These are phyloP conservation scores for Ostrea denselamellosa DNA, from an alignment of 1,140 invertebrate species.

Conservation along the genomic window DNA sequence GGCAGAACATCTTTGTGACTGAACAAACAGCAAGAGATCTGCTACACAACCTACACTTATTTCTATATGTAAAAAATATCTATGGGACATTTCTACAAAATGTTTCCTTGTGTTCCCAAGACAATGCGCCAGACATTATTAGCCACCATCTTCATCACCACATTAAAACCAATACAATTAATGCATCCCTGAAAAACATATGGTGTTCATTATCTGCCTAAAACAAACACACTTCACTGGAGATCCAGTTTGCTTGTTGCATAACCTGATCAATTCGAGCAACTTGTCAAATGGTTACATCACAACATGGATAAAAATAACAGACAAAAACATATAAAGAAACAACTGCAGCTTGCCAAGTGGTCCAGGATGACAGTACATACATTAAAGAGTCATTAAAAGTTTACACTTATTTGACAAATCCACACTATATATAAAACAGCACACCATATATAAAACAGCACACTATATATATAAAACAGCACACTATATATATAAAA, in stretches of 20 bases:
- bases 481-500: too few relatives aligned
- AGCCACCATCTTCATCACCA: not conserved
- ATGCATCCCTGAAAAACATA: constrained; percentile 15
- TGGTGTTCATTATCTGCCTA: constrained; percentile 29
- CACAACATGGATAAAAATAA: constrained; percentile 21
- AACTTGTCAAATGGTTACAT: constrained; percentile 23
- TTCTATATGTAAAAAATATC: not conserved
- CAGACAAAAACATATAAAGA: not conserved
- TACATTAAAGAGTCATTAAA: too few relatives aligned
- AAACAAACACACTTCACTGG: constrained; percentile 13
- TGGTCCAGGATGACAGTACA: not conserved
- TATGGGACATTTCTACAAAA: not conserved
- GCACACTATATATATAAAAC: too few relatives aligned
- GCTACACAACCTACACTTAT: not conserved
- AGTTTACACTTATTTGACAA: too few relatives aligned
- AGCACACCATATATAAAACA: too few relatives aligned
- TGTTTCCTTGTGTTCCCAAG: not conserved
- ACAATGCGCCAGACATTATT: not conserved
- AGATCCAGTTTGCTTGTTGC: not conserved
- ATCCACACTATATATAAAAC: too few relatives aligned
- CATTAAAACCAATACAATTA: constrained; percentile 27
- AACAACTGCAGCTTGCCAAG: not conserved
- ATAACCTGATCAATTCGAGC: constrained; percentile 26
- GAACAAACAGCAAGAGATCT: not conserved
- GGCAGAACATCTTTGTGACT: not conserved